Conservation (phyloP, 2,888 invertebrate species). For the Zaprionus bogoriensis region DNA sequence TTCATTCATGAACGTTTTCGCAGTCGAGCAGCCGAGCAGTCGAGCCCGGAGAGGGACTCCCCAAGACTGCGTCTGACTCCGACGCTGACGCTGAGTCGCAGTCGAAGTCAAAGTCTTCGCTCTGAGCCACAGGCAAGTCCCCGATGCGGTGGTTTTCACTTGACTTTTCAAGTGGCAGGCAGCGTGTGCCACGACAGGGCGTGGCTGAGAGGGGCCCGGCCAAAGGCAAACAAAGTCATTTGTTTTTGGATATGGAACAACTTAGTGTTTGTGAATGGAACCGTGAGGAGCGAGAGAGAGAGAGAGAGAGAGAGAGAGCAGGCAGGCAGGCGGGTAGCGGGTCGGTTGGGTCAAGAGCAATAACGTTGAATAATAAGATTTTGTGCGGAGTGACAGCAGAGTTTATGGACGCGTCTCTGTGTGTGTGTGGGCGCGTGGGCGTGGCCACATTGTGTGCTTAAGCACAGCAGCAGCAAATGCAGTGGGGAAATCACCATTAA, state of each 20-base stretch:
- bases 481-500: slow-evolving; percentile 8
- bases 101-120: slow-evolving; percentile 4
- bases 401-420: not conserved
- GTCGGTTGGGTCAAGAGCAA: slow-evolving; percentile 64
- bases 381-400: slow-evolving; percentile 30
- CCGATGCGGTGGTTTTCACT: slow-evolving; percentile 39
- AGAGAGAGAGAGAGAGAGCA: not conserved
- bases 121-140: slow-evolving; percentile 26
- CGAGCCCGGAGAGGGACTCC: not conserved
- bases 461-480: slow-evolving; percentile 14
- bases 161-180: slow-evolving; percentile 63
- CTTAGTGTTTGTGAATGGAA: slow-evolving; percentile 16
- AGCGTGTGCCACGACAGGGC: slow-evolving; percentile 1
- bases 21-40: slow-evolving; percentile 15
- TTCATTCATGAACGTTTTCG: slow-evolving; percentile 57
- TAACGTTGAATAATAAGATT: slow-evolving; percentile 72
- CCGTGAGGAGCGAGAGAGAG: not conserved
- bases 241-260: slow-evolving; percentile 44
- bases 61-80: too few species aligned
- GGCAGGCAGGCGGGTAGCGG: not conserved
- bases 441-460: slow-evolving; percentile 22
- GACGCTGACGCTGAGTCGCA: too few species aligned
- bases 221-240: slow-evolving; percentile 67
- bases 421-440: slow-evolving; percentile 12
- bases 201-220: slow-evolving; percentile 1